Evolutionary conservation across 2,888 invertebrate species (phyloP).

Genomic region (Rhamphomyia laevipes): DNA sequence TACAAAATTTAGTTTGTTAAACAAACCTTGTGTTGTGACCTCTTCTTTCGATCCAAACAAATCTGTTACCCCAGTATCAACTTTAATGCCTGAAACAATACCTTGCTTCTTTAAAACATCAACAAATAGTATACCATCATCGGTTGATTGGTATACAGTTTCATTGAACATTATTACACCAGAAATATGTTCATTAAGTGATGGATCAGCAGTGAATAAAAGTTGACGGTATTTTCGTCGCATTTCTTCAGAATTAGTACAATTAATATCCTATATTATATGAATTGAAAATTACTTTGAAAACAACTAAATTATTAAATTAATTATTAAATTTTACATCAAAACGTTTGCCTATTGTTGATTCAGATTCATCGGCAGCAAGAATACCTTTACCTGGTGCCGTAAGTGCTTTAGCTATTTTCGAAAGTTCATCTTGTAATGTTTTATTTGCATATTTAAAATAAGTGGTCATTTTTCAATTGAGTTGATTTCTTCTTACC

Average conservation of each 20-base stretch:
- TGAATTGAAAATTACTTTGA: too few species aligned
- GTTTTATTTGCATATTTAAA: too few species aligned
- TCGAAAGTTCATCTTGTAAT: background rate
- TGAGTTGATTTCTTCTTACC: too few species aligned
- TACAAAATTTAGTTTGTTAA: background rate
- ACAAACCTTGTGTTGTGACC: constrained; percentile 8
- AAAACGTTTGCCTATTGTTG: background rate
- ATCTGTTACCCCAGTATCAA: background rate
- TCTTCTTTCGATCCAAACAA: background rate
- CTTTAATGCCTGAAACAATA: background rate
- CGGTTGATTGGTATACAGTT: background rate
- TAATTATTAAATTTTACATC: background rate
- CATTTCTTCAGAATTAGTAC: background rate
- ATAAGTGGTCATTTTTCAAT: too few species aligned
- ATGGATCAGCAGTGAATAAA: background rate
- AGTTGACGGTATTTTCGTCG: background rate
- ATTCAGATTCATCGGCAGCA: background rate
- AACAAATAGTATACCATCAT: background rate
- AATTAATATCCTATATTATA: constrained; percentile 18
- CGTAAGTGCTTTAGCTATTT: background rate
- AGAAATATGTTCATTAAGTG: background rate
- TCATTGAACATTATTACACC: background rate
- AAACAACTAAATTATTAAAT: constrained; percentile 3
- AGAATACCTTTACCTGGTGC: background rate
- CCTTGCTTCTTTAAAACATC: background rate